Conservation (phyloP, 2,113 vertebrate species). For the Mastomys natalensis region DNA sequence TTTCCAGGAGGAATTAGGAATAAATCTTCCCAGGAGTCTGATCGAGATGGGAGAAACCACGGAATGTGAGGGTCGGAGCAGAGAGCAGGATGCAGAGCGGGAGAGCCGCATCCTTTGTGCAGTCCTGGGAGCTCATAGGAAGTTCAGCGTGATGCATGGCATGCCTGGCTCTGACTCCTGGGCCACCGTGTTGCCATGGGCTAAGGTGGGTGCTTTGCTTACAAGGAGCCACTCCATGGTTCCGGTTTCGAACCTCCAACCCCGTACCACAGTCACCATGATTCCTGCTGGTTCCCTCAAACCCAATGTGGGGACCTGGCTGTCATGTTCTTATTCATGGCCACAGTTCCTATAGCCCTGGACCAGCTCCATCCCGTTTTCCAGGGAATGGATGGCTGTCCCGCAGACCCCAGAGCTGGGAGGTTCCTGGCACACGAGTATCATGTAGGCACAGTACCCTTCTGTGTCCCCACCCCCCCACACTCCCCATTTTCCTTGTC, state of each 20-base stretch:
- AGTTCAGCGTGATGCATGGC: rapidly evolving
- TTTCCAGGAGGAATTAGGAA: slow-evolving; percentile 81
- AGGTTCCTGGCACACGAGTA: rapidly evolving
- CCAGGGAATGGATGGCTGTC: not conserved
- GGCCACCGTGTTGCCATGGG: not conserved
- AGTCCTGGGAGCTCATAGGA: not conserved
- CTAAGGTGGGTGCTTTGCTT: not conserved
- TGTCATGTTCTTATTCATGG: not conserved
- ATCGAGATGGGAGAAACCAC: not conserved
- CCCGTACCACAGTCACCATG: not conserved
- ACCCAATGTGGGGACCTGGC: not conserved
- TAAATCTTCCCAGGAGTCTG: slow-evolving; percentile 72
- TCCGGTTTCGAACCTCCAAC: rapidly evolving
- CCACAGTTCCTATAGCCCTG: rapidly evolving
- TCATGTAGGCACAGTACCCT: no score
- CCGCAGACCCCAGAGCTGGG: not conserved
- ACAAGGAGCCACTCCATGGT: not conserved
- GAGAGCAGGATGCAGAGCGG: rapidly evolving
- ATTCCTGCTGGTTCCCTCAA: not conserved
- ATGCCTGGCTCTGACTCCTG: not conserved
- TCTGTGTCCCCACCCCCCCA: no score
- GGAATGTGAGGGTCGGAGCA: no score
- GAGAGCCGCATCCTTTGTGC: not conserved
- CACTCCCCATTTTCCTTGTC: not conserved
- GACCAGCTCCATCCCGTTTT: not conserved